These are phyloP conservation scores for Tribolium madens DNA, from an alignment of 1,140 invertebrate genomes.

Conservation along the genomic window DNA sequence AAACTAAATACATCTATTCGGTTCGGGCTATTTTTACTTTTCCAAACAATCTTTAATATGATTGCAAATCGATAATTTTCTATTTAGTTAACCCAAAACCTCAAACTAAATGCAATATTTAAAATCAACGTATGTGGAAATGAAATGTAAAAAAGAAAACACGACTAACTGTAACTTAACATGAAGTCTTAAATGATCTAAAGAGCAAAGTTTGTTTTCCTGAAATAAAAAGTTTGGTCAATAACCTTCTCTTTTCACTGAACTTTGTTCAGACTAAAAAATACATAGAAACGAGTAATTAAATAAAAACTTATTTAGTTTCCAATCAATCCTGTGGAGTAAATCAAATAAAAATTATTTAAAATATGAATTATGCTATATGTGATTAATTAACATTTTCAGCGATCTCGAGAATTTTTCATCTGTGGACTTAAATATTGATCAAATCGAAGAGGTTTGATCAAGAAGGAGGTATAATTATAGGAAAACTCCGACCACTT, in stretches of 20 bases:
- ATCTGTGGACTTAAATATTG: not conserved
- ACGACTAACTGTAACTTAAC: not conserved
- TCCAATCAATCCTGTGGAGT: no score
- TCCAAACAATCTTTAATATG: not conserved
- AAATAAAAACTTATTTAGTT: not conserved
- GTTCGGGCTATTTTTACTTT: not conserved
- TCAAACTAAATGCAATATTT: no score
- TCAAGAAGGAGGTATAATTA: not conserved
- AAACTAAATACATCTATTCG: not conserved
- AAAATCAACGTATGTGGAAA: not conserved
- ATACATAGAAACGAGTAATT: not conserved
- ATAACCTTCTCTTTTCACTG: not conserved
- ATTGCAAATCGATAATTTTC: not conserved
- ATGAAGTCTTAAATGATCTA: not conserved
- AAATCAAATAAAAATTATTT: not conserved
- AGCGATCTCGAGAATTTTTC: not conserved
- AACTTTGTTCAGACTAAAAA: not conserved
- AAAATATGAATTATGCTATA: not conserved
- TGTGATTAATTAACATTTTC: not conserved
- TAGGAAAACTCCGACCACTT: not conserved
- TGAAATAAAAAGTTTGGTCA: not conserved
- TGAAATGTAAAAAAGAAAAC: not conserved
- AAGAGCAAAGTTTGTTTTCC: not conserved
- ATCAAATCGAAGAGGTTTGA: not conserved
- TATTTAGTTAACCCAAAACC: not conserved